These are phyloP conservation scores for Loripinus fragilis DNA, from an alignment of 2,888 invertebrate genomes.

Conservation along the genomic window DNA sequence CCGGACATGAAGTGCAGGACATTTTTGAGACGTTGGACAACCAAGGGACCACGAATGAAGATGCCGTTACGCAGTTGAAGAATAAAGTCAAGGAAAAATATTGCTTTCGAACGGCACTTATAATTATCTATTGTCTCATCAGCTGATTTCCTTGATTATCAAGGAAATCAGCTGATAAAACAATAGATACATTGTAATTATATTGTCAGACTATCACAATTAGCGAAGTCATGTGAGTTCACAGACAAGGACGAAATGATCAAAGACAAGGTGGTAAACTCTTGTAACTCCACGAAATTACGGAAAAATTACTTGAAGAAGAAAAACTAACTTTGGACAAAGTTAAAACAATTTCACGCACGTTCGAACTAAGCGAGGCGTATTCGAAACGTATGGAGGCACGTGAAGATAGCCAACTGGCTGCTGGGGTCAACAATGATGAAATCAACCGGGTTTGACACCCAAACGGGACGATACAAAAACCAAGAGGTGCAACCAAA, in stretches of 20 bases:
- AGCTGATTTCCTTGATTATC: not conserved
- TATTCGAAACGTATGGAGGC: too few species aligned
- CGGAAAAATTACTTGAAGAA: not conserved
- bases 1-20: too few species aligned
- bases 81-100: too few species aligned
- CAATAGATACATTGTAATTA: not conserved
- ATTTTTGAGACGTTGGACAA: constrained; percentile 1
- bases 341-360: constrained; percentile 6
- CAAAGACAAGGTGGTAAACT: too few species aligned
- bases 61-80: not conserved
- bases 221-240: too few species aligned
- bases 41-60: not conserved
- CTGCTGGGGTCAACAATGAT: not conserved
- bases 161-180: not conserved
- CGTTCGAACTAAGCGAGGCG: too few species aligned
- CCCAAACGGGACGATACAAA: not conserved
- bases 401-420: not conserved
- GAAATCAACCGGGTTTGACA: constrained; percentile 6
- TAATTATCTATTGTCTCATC: too few species aligned
- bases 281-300: too few species aligned
- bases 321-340: not conserved
- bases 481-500: constrained; percentile 3
- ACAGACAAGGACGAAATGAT: too few species aligned
- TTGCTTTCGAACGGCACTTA: not conserved
- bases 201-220: too few species aligned